Evolutionary conservation across 2,797 vertebrate species (phyloP).

Genomic region (Telmatherina bonti): DNA sequence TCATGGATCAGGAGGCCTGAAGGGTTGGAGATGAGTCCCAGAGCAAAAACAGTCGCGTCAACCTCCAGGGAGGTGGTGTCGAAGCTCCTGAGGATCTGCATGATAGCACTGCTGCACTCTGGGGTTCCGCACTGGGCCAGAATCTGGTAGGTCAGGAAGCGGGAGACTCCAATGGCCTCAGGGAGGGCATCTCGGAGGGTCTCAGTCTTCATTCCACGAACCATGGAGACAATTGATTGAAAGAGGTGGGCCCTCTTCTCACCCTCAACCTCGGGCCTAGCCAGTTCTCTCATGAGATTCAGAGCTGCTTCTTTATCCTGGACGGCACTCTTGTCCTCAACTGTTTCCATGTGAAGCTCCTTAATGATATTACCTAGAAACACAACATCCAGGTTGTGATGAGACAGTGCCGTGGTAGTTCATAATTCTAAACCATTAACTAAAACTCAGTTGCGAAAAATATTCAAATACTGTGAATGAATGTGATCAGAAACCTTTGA

Average conservation of each 20-base stretch:
- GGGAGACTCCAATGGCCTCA: constrained; percentile 83
- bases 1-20: constrained; percentile 85
- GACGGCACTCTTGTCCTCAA: constrained; percentile 76
- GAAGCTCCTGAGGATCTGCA: constrained; percentile 87
- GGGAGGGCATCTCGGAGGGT: constrained; percentile 83
- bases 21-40: constrained; percentile 90
- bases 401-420: neutral
- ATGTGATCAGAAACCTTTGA: neutral
- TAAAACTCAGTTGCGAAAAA: neutral
- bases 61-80: constrained; percentile 79
- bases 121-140: constrained; percentile 93
- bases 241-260: constrained; percentile 89
- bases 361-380: constrained; percentile 79
- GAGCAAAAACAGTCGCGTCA: constrained; percentile 87
- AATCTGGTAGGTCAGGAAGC: constrained; percentile 88
- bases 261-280: constrained; percentile 80
- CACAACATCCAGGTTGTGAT: constrained; percentile 10
- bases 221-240: constrained; percentile 85
- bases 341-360: constrained; percentile 86
- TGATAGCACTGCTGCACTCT: constrained; percentile 89
- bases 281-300: constrained; percentile 86
- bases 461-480: neutral
- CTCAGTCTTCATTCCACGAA: constrained; percentile 85
- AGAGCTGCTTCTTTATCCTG: constrained; percentile 83
- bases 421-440: neutral